These are phyloP conservation scores for Aurelia sp. DNA, from an alignment of 30 jellyfish, hydroid and myxozoan genomes.

Conservation along the genomic window DNA sequence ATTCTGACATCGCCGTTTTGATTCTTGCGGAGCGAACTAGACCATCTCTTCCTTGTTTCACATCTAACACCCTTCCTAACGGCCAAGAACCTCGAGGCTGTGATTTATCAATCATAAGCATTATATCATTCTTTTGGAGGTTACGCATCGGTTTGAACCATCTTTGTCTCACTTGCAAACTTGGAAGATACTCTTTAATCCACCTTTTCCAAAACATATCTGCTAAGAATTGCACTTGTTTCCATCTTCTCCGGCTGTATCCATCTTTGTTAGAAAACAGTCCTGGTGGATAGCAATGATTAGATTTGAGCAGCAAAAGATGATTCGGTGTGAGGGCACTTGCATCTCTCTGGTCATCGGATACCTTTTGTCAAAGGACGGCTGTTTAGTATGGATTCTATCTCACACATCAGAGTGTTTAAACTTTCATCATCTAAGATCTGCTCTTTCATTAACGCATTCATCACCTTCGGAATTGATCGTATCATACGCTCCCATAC, in stretches of 20 bases:
- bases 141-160: constrained; percentile 34
- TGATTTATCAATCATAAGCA: constrained; percentile 44
- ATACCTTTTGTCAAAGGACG: constrained; percentile 61
- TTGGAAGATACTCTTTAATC: constrained; percentile 35
- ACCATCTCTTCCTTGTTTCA: constrained; percentile 25
- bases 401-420: constrained; percentile 63
- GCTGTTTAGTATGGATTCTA: constrained; percentile 53
- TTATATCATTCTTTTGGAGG: constrained; percentile 43
- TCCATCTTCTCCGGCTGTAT: constrained; percentile 61
- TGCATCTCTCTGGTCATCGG: constrained; percentile 64
- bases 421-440: constrained; percentile 65
- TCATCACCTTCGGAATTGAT: constrained; percentile 34
- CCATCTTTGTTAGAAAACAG: constrained; percentile 25
- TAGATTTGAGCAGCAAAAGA: constrained; percentile 39
- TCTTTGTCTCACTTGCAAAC: constrained; percentile 49
- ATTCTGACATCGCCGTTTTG: constrained; percentile 8
- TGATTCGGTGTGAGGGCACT: constrained; percentile 74
- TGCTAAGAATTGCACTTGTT: constrained; percentile 57
- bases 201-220: constrained; percentile 72
- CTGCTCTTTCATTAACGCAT: constrained; percentile 27
- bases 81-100: constrained; percentile 62
- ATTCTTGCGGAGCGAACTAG: constrained; percentile 41
- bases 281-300: constrained; percentile 58
- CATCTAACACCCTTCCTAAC: constrained; percentile 8
- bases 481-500: constrained; percentile 77